Percentiles rank a stretch among this genome's conserved stretches.
Evolutionary conservation across 1,140 invertebrate genomes (phyloP).

Genomic region (Physella acuta): DNA sequence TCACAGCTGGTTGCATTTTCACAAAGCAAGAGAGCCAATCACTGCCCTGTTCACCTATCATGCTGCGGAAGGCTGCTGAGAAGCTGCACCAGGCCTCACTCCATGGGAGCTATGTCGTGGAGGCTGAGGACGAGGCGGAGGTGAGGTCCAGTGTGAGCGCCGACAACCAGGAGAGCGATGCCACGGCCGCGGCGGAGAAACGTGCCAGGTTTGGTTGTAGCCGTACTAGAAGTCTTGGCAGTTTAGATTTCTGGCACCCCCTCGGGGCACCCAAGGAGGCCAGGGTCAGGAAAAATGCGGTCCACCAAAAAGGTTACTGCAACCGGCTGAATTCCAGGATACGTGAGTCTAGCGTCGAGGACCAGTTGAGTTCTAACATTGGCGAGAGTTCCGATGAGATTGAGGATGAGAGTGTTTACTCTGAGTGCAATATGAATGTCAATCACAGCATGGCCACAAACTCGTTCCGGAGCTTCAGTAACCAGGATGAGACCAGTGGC

Average conservation of each 20-base stretch:
- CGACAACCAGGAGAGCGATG: background rate
- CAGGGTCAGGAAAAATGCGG: no score
- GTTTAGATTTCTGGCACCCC: conserved; percentile 20
- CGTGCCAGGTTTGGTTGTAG: conserved; percentile 6
- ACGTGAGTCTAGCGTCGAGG: conserved; percentile 21
- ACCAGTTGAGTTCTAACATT: background rate
- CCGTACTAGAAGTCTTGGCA: conserved; percentile 19
- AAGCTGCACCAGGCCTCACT: conserved; percentile 50
- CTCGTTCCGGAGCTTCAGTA: background rate
- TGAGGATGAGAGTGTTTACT: conserved; percentile 3
- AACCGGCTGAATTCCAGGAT: conserved; percentile 2
- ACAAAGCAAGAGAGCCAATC: conserved; percentile 38
- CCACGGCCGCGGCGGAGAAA: background rate
- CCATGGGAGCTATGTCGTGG: conserved; percentile 38
- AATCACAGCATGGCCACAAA: conserved; percentile 6
- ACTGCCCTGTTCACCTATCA: conserved; percentile 49
- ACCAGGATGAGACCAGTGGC: conserved; percentile 3
- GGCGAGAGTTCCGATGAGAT: background rate
- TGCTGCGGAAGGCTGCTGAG: conserved; percentile 51
- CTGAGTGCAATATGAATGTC: conserved; percentile 10
- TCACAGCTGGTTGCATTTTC: conserved; percentile 35
- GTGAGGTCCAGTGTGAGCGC: background rate
- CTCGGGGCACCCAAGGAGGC: background rate
- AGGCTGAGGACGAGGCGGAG: background rate
- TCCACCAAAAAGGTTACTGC: conserved; percentile 8